phyloP scores from a whole-genome alignment of 2,797 vertebrate genomes.

The Sarcoramphus papa region DNA sequence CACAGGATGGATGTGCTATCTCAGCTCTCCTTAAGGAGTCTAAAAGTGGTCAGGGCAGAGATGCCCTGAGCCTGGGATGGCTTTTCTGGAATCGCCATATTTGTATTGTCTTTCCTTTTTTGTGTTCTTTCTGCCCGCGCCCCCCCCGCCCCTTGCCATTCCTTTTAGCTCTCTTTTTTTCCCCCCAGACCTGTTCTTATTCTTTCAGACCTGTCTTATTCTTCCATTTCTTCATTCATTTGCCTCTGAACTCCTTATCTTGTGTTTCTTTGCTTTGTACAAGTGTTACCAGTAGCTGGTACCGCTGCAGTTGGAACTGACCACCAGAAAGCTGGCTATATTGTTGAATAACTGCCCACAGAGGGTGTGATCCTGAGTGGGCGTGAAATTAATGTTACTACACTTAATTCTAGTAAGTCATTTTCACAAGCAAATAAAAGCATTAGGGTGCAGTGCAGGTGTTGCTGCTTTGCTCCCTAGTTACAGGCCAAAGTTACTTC shows the following conservation, averaged over 20 bases:
- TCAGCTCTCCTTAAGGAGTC: neutral
- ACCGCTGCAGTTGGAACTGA: neutral
- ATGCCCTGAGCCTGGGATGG: neutral
- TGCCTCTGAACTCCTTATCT: neutral
- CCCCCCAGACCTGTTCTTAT: accelerated
- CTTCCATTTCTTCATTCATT: neutral
- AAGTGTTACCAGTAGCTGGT: neutral
- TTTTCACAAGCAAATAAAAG: neutral
- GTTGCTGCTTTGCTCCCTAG: neutral
- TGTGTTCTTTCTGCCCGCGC: neutral
- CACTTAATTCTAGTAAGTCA: neutral
- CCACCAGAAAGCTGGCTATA: neutral
- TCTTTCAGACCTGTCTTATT: neutral
- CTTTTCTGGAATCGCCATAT: neutral
- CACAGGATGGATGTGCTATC: neutral
- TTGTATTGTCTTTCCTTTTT: neutral
- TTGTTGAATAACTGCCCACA: neutral
- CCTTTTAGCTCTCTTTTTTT: neutral
- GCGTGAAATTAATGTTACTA: neutral
- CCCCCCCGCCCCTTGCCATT: neutral
- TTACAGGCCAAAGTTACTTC: neutral
- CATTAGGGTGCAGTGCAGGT: neutral
- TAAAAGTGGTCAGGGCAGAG: neutral
- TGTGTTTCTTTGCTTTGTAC: neutral
- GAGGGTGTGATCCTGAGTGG: neutral